Evolutionary conservation across 1,140 invertebrate species (phyloP).

Genomic region (Wasmannia auropunctata): DNA sequence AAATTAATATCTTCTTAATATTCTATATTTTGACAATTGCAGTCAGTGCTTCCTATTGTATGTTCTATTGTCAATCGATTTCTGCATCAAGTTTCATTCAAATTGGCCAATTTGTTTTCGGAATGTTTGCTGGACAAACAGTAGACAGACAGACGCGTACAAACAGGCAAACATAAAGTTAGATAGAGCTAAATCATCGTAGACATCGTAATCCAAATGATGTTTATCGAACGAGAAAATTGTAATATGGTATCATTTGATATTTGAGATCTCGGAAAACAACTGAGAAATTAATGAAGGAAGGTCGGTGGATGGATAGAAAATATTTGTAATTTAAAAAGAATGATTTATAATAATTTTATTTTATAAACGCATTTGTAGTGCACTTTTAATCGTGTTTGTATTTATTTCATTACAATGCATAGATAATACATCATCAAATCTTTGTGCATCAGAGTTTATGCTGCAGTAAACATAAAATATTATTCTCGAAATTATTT

Average conservation of each 20-base stretch:
- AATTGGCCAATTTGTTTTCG: conserved; percentile 24
- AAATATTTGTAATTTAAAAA: neutral
- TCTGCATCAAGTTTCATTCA: conserved; percentile 1
- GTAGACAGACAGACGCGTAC: conserved; percentile 1
- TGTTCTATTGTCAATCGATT: neutral
- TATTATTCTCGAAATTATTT: neutral
- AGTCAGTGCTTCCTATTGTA: neutral
- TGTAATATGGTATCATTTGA: neutral
- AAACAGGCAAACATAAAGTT: conserved; percentile 38
- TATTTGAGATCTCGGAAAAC: neutral
- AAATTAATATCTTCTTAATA: neutral
- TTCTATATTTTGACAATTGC: neutral
- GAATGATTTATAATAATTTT: neutral
- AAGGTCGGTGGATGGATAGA: neutral
- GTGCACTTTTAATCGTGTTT: neutral
- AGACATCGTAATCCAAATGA: conserved; percentile 1
- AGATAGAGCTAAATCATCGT: conserved; percentile 4
- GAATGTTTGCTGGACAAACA: conserved; percentile 8
- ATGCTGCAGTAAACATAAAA: neutral
- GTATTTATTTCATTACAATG: neutral
- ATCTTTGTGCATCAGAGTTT: neutral
- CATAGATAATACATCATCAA: neutral
- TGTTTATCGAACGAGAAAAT: conserved; percentile 24
- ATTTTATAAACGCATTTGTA: neutral
- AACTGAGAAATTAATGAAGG: neutral